Evolutionary conservation across 2,888 invertebrate genomes (phyloP).

Genomic region (Andrena flavipes): DNA sequence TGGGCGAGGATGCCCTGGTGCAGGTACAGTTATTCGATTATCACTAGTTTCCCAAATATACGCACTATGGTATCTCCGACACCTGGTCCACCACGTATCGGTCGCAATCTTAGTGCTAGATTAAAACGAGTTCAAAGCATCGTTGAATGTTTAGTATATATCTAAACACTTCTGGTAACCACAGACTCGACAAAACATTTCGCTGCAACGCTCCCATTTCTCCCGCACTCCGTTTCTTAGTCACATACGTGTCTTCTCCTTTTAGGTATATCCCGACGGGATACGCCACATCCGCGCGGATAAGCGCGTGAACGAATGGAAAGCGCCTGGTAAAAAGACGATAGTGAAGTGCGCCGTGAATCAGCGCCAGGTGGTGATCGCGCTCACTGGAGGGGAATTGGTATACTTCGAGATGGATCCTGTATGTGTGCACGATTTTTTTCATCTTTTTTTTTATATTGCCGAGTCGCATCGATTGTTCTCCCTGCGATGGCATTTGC

Average conservation of each 20-base stretch:
- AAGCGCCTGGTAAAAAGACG: slow-evolving; percentile 98
- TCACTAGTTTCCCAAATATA: slow-evolving; percentile 14
- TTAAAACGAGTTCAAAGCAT: slow-evolving; percentile 78
- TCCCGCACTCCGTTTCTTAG: background rate
- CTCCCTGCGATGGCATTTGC: slow-evolving; percentile 73
- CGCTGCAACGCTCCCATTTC: background rate
- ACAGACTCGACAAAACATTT: slow-evolving; percentile 74
- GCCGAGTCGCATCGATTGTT: slow-evolving; percentile 79
- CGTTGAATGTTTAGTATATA: slow-evolving; percentile 78
- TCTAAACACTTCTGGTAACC: slow-evolving; percentile 80
- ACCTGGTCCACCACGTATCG: slow-evolving; percentile 81
- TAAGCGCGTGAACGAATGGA: slow-evolving; percentile 99
- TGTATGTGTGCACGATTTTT: slow-evolving; percentile 87
- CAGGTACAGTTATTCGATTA: slow-evolving; percentile 88
- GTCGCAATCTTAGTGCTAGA: slow-evolving; percentile 82
- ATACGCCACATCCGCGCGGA: slow-evolving; percentile 99
- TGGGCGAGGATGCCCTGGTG: slow-evolving; percentile 98
- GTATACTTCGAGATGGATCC: slow-evolving; percentile 99
- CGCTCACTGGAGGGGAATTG: slow-evolving; percentile 97
- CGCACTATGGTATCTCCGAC: slow-evolving; percentile 84
- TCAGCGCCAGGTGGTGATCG: slow-evolving; percentile 99
- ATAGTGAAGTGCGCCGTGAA: slow-evolving; percentile 99
- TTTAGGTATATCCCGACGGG: slow-evolving; percentile 97
- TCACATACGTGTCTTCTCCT: background rate
- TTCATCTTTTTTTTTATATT: background rate